A percentile compares a stretch with the other conserved stretches of the same genome.
Evolutionary conservation across 2,797 vertebrate species (phyloP).

Genomic region (Emys orbicularis): DNA sequence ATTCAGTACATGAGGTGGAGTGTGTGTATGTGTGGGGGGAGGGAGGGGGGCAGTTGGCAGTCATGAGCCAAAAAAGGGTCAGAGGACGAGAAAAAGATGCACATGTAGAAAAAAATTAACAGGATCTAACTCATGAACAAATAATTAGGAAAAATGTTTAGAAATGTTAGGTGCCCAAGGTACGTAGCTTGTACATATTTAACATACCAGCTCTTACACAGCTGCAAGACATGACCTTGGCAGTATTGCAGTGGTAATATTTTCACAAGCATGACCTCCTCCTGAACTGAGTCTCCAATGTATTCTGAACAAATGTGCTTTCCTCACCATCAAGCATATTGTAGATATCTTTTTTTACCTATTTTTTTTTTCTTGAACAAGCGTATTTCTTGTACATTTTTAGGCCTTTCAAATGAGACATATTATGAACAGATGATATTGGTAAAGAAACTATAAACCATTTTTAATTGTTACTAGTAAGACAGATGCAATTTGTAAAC

Average conservation of each 20-base stretch:
- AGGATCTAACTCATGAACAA: background rate
- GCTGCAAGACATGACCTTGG: conserved; percentile 18
- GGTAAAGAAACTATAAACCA: background rate
- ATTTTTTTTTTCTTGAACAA: background rate
- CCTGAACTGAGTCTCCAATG: conserved; percentile 45
- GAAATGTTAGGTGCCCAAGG: background rate
- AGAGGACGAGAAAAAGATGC: fast-evolving
- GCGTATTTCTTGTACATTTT: fast-evolving
- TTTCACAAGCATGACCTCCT: conserved; percentile 58
- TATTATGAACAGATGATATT: fast-evolving
- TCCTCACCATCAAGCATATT: conserved; percentile 31
- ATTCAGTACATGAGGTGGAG: background rate
- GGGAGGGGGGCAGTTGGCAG: background rate
- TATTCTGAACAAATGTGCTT: conserved; percentile 65
- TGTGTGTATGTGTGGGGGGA: background rate
- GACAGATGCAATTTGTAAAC: background rate
- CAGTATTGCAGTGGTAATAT: conserved; percentile 31
- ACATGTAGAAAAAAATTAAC: fast-evolving
- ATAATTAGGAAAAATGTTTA: background rate
- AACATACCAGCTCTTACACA: background rate
- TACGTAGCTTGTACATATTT: background rate
- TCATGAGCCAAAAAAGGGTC: background rate
- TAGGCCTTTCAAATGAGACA: background rate
- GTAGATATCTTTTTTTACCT: conserved; percentile 51
- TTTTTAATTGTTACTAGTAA: background rate